Base-by-base conservation (phyloP, 2,888 invertebrate species). In the Agrotis exclamationis region DNA sequence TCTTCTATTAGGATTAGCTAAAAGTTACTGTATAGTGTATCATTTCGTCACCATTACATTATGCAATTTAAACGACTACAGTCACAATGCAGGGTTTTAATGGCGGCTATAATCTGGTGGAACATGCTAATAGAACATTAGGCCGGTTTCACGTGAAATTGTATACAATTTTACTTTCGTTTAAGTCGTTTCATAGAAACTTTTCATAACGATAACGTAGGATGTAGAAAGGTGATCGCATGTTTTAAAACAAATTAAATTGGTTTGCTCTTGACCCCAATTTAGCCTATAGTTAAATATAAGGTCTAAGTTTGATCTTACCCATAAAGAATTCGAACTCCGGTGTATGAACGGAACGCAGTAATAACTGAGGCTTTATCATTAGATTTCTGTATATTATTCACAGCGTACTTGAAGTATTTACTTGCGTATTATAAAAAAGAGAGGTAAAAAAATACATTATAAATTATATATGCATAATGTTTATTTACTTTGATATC, bases 41-140 rank as follows among this genome's bases (percentile, higher is more conserved):
- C 6, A n/a, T 33, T 7, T 24, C 11, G 18, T 33, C 16, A 58
- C 18, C 22, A 45, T 44, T 53, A 53, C 22, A 45, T 44, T 53
- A 53, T 73, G 59, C 44, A 72, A 53, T 44, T 48, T n/a, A 24
- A 33, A 59, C 44, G 16, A 28, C 24, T 18, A 44, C 13, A 50
- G 50, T 57, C n/a, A 72, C 73, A 72, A 53, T 59, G 39, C 53
- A 71, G 22, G 13, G 28, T 79, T 59, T 28, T 71, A 59, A 74
- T 72, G 72, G 20, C 44, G 39, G 22, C 54, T 50, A 14, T 56
- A 72, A 50, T 50, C 11, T 79, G n/a, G 20, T 44, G 14, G 48
- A 73, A 54, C 79, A 74, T 72, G 73, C 73, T 79, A 45, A 53
- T 79, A 58, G n/a, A 44, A 18, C 73, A 79, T 79, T 72, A 59